Conservation (phyloP, 2,113 vertebrate species). For the Crotalus horridus region DNA sequence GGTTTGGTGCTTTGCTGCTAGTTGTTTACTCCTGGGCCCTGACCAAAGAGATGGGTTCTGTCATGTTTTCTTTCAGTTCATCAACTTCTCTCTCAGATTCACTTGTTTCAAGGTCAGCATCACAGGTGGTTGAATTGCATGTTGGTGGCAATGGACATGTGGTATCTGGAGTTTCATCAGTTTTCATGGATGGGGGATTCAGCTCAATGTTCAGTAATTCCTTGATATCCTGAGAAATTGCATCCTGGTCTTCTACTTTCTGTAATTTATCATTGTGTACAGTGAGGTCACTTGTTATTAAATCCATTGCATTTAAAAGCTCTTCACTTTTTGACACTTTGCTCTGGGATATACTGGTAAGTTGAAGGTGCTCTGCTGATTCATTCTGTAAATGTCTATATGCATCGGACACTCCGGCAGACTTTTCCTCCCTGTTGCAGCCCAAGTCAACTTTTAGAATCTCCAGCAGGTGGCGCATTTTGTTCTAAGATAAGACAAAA, state of each 20-base stretch:
- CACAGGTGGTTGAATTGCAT: constrained; percentile 20
- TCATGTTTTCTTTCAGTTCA: constrained; percentile 40
- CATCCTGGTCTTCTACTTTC: constrained; percentile 3
- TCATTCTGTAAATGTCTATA: constrained; percentile 14
- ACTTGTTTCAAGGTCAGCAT: constrained; percentile 37
- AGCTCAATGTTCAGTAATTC: constrained; percentile 19
- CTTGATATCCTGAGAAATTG: constrained; percentile 23
- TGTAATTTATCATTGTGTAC: neutral
- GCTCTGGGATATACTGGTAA: neutral
- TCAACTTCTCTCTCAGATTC: constrained; percentile 35
- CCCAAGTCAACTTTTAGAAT: constrained; percentile 64
- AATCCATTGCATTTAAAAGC: constrained; percentile 20
- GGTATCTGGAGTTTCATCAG: constrained; percentile 19
- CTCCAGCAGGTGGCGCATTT: constrained; percentile 70
- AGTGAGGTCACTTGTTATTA: neutral
- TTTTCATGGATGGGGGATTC: constrained; percentile 6
- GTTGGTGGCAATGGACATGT: constrained; percentile 12
- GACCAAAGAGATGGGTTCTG: constrained; percentile 3
- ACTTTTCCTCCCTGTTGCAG: neutral
- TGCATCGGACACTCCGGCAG: neutral
- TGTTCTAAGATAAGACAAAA: constrained; percentile 54
- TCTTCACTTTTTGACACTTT: constrained; percentile 36
- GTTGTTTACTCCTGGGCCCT: constrained; percentile 12
- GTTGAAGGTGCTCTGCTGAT: neutral
- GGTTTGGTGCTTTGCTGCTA: constrained; percentile 7